Evolutionary conservation across 1,140 invertebrate genomes (phyloP), one percentile per base, ranked within the genome.

Genomic region (Psilanteris sp.): DNA sequence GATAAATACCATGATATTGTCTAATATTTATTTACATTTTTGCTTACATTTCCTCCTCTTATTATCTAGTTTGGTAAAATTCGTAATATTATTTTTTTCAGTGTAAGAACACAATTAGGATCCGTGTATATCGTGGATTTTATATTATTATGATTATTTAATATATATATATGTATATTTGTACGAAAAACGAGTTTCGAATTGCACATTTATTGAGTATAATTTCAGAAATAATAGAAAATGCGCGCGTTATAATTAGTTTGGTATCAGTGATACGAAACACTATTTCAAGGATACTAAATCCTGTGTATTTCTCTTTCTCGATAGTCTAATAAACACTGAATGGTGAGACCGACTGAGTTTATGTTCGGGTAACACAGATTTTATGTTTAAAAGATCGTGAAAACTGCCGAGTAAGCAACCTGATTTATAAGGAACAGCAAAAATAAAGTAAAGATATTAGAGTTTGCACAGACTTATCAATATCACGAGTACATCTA

Each of bases 381-480:
- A 61, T 61, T 61, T 61, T 48, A 61, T 61, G 22, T 37, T 48
- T 48, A 61, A 61, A 61, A 37, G 41, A 8, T 61, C 57, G 32
- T 37, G 43, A 61, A 61, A 61, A 61, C 31, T 61, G 41, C 20
- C 52, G 26, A 57, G 27, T 44, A 34, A 11, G 32, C 41, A 61
- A 48, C 14, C 43, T 46, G 11, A 36, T 46, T 46, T 61, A 61
- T 37, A 61, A 61, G 10, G 24, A 29, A 29, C 7, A 4, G 7
- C 1, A 10, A 36, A 36, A 44, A 44, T 44, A 36, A 59, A 59
- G 10, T 27, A 15, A 11, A 34, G 26, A 7, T 15, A 16, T 29
- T 4, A 2, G 8, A 29, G 16, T 44, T 57, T 20, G 27, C 16
- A 36, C 3, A 15, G 46, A 36, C 36, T 52, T 36, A 24, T 10